Evolutionary conservation across 2,888 invertebrate species (phyloP).

Genomic region (Chydorus sphaericus): DNA sequence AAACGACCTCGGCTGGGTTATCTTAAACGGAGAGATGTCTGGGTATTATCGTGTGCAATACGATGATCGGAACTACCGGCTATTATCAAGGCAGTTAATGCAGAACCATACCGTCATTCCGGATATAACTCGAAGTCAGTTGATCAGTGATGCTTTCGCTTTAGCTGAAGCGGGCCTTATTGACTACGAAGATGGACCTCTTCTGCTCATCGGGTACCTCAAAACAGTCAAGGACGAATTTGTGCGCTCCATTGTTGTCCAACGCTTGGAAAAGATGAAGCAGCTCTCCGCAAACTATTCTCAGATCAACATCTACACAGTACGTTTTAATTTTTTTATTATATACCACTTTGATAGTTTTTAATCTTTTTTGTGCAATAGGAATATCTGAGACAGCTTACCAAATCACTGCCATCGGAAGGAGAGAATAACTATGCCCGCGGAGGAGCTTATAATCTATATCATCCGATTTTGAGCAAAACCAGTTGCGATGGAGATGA

Average conservation of each 20-base stretch:
- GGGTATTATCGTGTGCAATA: not conserved
- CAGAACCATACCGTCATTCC: not conserved
- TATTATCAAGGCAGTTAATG: not conserved
- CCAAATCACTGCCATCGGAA: no score
- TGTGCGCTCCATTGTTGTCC: not conserved
- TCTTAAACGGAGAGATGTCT: not conserved
- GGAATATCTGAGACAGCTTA: no score
- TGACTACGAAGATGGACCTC: not conserved
- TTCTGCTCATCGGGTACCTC: not conserved
- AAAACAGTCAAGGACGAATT: not conserved
- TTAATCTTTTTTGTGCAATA: no score
- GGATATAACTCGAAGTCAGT: not conserved
- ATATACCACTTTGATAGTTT: no score
- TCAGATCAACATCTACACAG: no score
- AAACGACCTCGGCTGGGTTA: not conserved
- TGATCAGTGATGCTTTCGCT: not conserved
- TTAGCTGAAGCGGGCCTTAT: not conserved
- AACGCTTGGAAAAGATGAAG: not conserved
- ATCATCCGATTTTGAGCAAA: no score
- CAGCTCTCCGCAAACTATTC: no score
- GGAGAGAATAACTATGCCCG: no score
- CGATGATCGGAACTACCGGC: not conserved
- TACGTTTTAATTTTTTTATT: no score
- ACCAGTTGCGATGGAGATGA: no score
- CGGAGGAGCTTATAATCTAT: no score